These are phyloP conservation scores for Gymnocephalus cernua DNA, from an alignment of 2,113 vertebrate genomes.

Conservation along the genomic window DNA sequence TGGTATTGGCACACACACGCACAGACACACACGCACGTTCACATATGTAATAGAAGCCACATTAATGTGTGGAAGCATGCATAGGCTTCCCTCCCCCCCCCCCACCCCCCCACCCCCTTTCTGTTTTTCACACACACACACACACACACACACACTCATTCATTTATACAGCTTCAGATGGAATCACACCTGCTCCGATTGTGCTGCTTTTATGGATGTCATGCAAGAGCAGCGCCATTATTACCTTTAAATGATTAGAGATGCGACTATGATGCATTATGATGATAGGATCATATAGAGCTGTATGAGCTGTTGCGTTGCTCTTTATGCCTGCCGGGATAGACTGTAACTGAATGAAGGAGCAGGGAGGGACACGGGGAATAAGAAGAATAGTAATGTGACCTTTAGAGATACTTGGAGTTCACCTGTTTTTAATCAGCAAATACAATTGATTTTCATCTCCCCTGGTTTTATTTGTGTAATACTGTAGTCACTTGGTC, in stretches of 20 bases:
- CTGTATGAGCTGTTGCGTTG: constrained; percentile 60
- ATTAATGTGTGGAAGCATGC: constrained; percentile 59
- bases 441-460: constrained; percentile 84
- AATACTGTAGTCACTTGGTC: constrained; percentile 74
- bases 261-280: constrained; percentile 80
- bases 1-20: constrained; percentile 74
- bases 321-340: constrained; percentile 69
- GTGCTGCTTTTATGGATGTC: constrained; percentile 79
- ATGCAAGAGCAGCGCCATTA: constrained; percentile 76
- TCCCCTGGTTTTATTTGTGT: constrained; percentile 81
- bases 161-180: constrained; percentile 70
- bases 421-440: constrained; percentile 85
- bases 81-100: neutral
- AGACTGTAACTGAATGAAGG: constrained; percentile 76
- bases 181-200: constrained; percentile 79
- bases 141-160: constrained; percentile 37
- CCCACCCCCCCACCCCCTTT: neutral
- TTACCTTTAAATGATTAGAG: constrained; percentile 83
- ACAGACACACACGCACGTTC: constrained; percentile 45
- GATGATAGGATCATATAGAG: constrained; percentile 79
- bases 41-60: constrained; percentile 74
- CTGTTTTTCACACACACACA: neutral
- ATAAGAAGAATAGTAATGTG: constrained; percentile 81
- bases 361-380: constrained; percentile 62
- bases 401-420: constrained; percentile 82